Evolutionary conservation across 1,140 invertebrate genomes (phyloP).

Genomic region (Achatina immaculata): DNA sequence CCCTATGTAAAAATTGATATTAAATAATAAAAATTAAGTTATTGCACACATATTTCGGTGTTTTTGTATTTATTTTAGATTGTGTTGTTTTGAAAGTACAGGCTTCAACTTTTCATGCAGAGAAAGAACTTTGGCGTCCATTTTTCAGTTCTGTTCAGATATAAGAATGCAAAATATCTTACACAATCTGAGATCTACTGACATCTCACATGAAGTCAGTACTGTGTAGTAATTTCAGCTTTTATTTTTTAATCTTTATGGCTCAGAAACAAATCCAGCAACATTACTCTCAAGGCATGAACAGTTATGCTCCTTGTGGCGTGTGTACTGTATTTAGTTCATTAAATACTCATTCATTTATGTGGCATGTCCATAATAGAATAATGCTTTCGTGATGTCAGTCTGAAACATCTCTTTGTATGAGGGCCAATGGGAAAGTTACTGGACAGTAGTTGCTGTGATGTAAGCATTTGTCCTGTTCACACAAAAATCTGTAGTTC

Average conservation of each 20-base stretch:
- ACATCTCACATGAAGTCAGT: neutral
- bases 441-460: too few species aligned
- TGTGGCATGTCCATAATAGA: too few species aligned
- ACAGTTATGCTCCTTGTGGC: neutral
- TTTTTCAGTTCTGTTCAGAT: too few species aligned
- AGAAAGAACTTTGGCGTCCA: too few species aligned
- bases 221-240: constrained; percentile 2
- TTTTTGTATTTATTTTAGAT: neutral
- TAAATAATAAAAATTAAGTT: neutral
- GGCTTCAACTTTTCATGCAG: neutral
- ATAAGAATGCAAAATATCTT: too few species aligned
- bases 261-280: neutral
- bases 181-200: neutral
- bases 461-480: too few species aligned
- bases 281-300: constrained; percentile 13
- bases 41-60: neutral
- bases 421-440: too few species aligned
- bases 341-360: too few species aligned
- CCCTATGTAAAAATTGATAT: neutral
- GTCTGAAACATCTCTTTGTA: too few species aligned
- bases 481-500: too few species aligned
- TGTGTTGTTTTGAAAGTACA: neutral
- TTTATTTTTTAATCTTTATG: neutral
- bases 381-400: too few species aligned
- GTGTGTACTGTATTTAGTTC: neutral